Conservation (phyloP, 2,888 invertebrate species). For the Nomada flava region DNA sequence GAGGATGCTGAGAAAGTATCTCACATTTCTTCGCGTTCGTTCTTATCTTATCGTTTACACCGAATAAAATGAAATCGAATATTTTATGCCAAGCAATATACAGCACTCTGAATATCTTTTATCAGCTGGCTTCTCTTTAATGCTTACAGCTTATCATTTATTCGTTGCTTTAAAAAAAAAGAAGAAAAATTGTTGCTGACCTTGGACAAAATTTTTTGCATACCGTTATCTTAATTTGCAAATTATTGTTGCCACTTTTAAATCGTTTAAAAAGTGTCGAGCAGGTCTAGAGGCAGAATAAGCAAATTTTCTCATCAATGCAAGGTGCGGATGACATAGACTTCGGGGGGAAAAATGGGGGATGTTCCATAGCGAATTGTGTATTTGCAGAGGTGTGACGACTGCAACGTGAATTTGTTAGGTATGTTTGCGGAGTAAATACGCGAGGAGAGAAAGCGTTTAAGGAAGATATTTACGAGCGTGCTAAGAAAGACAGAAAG, state of each 20-base stretch:
- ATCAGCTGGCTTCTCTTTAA: too few relatives aligned
- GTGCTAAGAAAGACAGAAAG: conserved; percentile 54
- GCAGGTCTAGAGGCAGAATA: too few relatives aligned
- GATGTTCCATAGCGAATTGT: conserved; percentile 19
- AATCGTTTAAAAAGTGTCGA: too few relatives aligned
- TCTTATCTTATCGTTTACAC: neutral
- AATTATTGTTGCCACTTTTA: too few relatives aligned
- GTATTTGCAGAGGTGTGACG: conserved; percentile 49
- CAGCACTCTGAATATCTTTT: too few relatives aligned
- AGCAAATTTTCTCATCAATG: neutral
- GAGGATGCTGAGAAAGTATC: conserved; percentile 4
- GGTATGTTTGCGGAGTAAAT: conserved; percentile 54
- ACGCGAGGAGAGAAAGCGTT: conserved; percentile 47
- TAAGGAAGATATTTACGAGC: conserved; percentile 55
- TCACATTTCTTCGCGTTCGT: neutral
- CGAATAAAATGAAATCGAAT: neutral
- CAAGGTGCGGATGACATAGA: neutral
- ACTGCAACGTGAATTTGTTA: conserved; percentile 51
- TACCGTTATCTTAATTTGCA: too few relatives aligned
- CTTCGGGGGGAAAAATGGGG: neutral
- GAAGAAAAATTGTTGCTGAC: too few relatives aligned
- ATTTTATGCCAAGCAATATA: too few relatives aligned
- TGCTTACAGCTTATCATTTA: too few relatives aligned
- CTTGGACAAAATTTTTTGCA: too few relatives aligned
- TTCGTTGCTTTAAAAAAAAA: too few relatives aligned